Base-by-base conservation (phyloP, 53 echinoderm and acorn worm species). In the Echinarachnius parma region DNA sequence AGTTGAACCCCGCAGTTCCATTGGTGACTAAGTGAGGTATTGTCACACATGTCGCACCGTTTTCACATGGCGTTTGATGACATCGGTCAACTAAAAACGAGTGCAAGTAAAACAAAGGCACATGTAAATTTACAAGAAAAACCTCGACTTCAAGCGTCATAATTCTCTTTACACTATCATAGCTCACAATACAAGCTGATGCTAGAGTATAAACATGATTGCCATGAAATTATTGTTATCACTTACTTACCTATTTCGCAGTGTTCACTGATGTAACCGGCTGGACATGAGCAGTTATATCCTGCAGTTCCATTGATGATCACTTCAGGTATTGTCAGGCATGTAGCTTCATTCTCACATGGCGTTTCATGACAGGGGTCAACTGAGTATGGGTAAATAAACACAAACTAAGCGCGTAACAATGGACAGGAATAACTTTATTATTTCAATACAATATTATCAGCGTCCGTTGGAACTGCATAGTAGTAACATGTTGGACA, bases 211-310 rank as follows among this genome's bases (percentile, higher is more conserved):
- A 39, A 39, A 39, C 39, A 39, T 39, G 13, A 39, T 13, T n/a
- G n/a, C n/a, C n/a, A n/a, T n/a, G n/a, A n/a, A n/a, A n/a, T n/a
- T n/a, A n/a, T n/a, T n/a, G n/a, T n/a, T n/a, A n/a, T n/a, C n/a
- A n/a, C 13, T 9, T 5, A 66, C 86, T 53, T 68, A 87, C 87
- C 82, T 18, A 59, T 66, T 82, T 77, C 82, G 62, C 87, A 87
- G 26, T 68, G 60, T 44, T 32, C 77, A 19, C 82, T 82, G 7
- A 49, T 72, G 24, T 67, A 82, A 9, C 82, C 82, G 8, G 30
- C 50, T 10, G 45, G 29, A 46, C 87, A 87, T 16, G 33, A 4
- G 59, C 87, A 87, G 24, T n/a, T 61, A 24, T 82, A 82, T n/a
- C 63, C 77, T 39, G 39, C 39, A 9, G 39, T 39, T 39, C 39